These are phyloP conservation scores for Cyaniris semiargus DNA, from an alignment of 2,888 invertebrate genomes.

Conservation along the genomic window DNA sequence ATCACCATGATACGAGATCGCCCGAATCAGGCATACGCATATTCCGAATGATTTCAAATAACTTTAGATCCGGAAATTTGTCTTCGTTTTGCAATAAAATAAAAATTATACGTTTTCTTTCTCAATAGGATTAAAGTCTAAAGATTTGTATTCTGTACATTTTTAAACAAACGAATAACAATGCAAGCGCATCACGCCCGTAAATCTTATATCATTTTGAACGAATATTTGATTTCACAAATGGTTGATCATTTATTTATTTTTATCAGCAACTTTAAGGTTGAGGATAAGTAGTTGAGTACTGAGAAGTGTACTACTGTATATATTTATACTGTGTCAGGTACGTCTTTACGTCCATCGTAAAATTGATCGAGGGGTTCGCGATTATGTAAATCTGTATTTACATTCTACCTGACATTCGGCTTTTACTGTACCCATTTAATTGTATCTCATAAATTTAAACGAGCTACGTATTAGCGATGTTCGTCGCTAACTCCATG, in stretches of 20 bases:
- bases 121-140: too few species aligned
- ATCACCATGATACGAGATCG: too few species aligned
- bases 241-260: too few species aligned
- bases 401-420: slow-evolving; percentile 27
- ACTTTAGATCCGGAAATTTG: too few species aligned
- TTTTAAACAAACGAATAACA: not conserved
- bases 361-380: slow-evolving; percentile 38
- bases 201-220: not conserved
- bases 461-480: not conserved
- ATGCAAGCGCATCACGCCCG: too few species aligned
- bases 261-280: too few species aligned
- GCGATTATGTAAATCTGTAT: slow-evolving; percentile 32
- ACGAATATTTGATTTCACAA: not conserved
- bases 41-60: too few species aligned
- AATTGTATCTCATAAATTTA: slow-evolving; percentile 28
- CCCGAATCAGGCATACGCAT: too few species aligned
- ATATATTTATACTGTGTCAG: not conserved
- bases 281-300: too few species aligned
- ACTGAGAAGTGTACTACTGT: not conserved
- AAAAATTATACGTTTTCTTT: too few species aligned
- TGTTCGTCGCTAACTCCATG: not conserved
- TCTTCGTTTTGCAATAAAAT: too few species aligned
- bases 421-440: slow-evolving; percentile 20
- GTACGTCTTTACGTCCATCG: slow-evolving; percentile 37
- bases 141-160: not conserved